phyloP scores from a whole-genome alignment of 2,888 invertebrate genomes.

The Parasteatoda lunata region DNA sequence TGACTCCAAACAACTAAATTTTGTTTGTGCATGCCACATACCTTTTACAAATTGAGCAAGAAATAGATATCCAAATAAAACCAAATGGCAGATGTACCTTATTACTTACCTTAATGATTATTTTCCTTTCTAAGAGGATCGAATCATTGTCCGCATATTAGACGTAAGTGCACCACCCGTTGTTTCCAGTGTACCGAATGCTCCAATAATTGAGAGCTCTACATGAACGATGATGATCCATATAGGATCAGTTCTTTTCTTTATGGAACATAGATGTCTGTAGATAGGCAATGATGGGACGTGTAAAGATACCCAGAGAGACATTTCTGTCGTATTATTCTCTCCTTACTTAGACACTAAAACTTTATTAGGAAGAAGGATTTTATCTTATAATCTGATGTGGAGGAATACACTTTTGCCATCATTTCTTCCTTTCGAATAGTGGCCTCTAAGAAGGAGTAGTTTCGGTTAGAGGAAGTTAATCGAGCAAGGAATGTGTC shows the following conservation, averaged over 20 bases:
- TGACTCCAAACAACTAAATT: too few relatives aligned
- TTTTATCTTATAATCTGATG: background rate
- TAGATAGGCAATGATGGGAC: slow-evolving; percentile 12
- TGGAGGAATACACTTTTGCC: background rate
- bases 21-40: too few relatives aligned
- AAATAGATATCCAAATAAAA: too few relatives aligned
- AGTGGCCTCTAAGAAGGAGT: too few relatives aligned
- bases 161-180: background rate
- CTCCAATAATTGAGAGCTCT: slow-evolving; percentile 46
- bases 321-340: background rate
- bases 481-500: too few relatives aligned
- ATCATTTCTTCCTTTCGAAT: too few relatives aligned
- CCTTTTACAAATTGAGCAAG: too few relatives aligned
- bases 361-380: background rate
- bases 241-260: slow-evolving; percentile 29
- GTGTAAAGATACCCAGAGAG: slow-evolving; percentile 21
- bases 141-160: background rate
- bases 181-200: slow-evolving; percentile 18
- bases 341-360: background rate
- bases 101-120: too few relatives aligned
- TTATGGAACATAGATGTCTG: slow-evolving; percentile 28
- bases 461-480: too few relatives aligned
- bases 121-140: background rate
- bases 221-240: slow-evolving; percentile 15
- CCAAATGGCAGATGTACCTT: too few relatives aligned